Conservation (phyloP, 1,140 invertebrate genomes). For the Pinna nobilis region DNA sequence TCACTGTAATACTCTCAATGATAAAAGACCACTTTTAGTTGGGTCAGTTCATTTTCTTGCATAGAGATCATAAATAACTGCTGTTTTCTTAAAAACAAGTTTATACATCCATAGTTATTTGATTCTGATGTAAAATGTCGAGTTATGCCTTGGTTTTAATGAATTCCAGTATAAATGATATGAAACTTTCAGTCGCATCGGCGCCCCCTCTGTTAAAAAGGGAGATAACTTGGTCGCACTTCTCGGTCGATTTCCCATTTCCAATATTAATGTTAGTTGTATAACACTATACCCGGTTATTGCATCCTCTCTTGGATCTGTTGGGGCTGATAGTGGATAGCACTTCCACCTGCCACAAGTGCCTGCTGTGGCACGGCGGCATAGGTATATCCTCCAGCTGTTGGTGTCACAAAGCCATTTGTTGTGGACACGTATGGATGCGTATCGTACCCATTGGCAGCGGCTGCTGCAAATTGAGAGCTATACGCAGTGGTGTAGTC, state of each 20-base stretch:
- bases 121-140: not conserved
- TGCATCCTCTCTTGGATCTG: conserved; percentile 65
- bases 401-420: conserved; percentile 44
- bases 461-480: conserved; percentile 43
- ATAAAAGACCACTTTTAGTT: not conserved
- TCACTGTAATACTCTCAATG: conserved; percentile 1
- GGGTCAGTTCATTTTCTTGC: conserved; percentile 17
- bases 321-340: conserved; percentile 59
- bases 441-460: conserved; percentile 46
- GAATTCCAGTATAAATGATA: conserved; percentile 8
- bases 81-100: conserved; percentile 8
- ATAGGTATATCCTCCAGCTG: conserved; percentile 59
- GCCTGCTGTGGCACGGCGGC: conserved; percentile 56
- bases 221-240: not conserved
- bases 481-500: conserved; percentile 58
- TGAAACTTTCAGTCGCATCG: no score
- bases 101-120: not conserved
- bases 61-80: conserved; percentile 38
- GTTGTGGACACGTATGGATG: conserved; percentile 52
- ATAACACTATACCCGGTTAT: conserved; percentile 24
- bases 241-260: not conserved
- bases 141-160: not conserved
- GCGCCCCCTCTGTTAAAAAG: no score
- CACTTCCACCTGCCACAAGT: conserved; percentile 48
- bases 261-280: conserved; percentile 7